Evolutionary conservation across 2,888 invertebrate genomes (phyloP).

Genomic region (Epirrita christyi): DNA sequence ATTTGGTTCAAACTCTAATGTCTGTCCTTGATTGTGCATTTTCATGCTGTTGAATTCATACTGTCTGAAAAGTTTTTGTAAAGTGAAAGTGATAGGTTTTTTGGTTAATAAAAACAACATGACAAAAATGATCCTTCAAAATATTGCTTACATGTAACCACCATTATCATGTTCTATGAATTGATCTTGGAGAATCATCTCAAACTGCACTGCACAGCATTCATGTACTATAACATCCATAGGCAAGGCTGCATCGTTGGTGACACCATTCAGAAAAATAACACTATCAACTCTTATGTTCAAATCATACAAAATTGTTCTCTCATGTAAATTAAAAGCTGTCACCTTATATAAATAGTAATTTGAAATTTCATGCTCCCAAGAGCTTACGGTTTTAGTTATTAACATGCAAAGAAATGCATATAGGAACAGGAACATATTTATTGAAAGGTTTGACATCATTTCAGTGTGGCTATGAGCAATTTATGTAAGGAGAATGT

Average conservation of each 20-base stretch:
- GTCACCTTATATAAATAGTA: conserved; percentile 61
- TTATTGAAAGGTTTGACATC: conserved; percentile 9
- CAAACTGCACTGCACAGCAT: conserved; percentile 48
- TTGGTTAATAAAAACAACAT: neutral
- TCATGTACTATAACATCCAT: conserved; percentile 61
- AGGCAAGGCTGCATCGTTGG: conserved; percentile 68
- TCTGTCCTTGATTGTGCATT: neutral
- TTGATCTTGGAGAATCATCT: conserved; percentile 49
- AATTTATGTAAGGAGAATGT: neutral
- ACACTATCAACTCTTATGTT: conserved; percentile 45
- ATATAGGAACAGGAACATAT: no score
- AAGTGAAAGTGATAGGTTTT: no score
- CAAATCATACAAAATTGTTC: conserved; percentile 55
- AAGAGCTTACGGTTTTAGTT: conserved; percentile 13
- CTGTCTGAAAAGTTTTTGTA: conserved; percentile 11
- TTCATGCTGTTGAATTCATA: conserved; percentile 16
- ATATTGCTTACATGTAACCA: conserved; percentile 17
- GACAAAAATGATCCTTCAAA: neutral
- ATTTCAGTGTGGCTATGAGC: conserved; percentile 27
- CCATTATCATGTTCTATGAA: conserved; percentile 54
- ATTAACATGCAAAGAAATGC: conserved; percentile 14
- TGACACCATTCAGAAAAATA: conserved; percentile 65
- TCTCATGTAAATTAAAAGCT: conserved; percentile 65
- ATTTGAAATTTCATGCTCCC: conserved; percentile 29
- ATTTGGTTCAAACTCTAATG: conserved; percentile 8